Base-by-base conservation (phyloP, 2,888 invertebrate species). In the Hedya salicella region DNA sequence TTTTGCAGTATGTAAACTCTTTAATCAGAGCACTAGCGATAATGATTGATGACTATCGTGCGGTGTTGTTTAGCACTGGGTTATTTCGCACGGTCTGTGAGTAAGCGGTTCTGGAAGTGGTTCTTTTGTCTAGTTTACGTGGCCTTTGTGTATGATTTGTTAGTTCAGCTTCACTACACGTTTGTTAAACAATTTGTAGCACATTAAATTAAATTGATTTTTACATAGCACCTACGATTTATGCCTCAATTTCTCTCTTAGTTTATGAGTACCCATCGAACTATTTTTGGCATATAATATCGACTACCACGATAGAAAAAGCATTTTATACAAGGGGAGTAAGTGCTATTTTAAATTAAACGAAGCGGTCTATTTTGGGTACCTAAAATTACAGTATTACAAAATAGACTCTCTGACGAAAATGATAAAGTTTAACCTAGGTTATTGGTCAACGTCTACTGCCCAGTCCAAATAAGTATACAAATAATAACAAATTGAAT, bases 401-500 rank as follows among this genome's bases (percentile, higher is more conserved):
- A 46, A 62, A 53, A 53, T 39, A 4, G 36, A 25, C 46, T 36
- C 17, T 62, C 14, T 0, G 4, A 3, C 13, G 6, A 42, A 39
- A 11, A 11, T 25, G 3, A 42, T 16, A 64, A 32, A 14, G 39
- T 44, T 52, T 3, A 30, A 19, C 8, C n/a, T 50, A 8, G n/a
- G 5, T 19, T 19, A 42, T 11, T 3, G 3, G 14, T 50, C 8
- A 36, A 14, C 14, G 19, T 49, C 13, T 6, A 46, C 42, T 30
- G 21, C 6, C 25, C 30, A 49, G 14, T 49, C 21, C 44, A 70
- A 71, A 67, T 62, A 67, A 63, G 65, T 69, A 52, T 68, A 66
- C 17, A 56, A 59, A 62, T 73, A 76, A 72, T 77, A 75, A 73
- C 73, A 70, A 59, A 73, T 75, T 80, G 83, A 85, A 85, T 82